Evolutionary conservation across 2,797 vertebrate species (phyloP).

Genomic region (Sebastes hopkinsi): DNA sequence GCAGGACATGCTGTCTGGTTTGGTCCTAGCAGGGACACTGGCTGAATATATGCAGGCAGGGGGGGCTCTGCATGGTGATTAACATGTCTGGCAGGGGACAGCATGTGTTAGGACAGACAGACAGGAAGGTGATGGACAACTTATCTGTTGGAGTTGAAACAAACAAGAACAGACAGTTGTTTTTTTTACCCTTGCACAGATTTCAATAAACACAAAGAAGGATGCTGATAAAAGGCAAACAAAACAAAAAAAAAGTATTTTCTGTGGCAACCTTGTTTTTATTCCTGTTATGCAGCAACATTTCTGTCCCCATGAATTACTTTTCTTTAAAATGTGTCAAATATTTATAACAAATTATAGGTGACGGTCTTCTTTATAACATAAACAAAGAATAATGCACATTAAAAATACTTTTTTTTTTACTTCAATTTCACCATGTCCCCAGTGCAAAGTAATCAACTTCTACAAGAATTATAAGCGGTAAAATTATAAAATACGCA

Average conservation of each 20-base stretch:
- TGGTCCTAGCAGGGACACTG: conserved; percentile 41
- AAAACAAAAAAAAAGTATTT: too few relatives aligned
- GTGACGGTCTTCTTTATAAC: too few relatives aligned
- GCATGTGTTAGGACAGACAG: conserved; percentile 10
- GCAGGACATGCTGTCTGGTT: conserved; percentile 21
- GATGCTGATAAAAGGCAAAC: background rate
- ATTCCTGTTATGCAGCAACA: too few relatives aligned
- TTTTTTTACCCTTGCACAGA: background rate
- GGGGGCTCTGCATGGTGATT: conserved; percentile 46
- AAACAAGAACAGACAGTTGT: background rate
- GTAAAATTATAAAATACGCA: too few relatives aligned
- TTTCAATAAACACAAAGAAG: background rate
- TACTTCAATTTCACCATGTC: too few relatives aligned
- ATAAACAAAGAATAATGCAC: too few relatives aligned
- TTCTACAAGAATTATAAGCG: too few relatives aligned
- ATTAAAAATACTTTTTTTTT: too few relatives aligned
- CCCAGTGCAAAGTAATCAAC: too few relatives aligned
- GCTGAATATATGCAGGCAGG: conserved; percentile 54
- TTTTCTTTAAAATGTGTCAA: background rate
- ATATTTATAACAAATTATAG: too few relatives aligned
- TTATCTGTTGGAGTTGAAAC: conserved; percentile 15
- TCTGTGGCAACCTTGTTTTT: background rate
- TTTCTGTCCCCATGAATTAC: too few relatives aligned
- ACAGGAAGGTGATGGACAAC: conserved; percentile 32
- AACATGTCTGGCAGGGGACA: conserved; percentile 35